Percentiles rank a stretch among this genome's conserved stretches.
These are phyloP conservation scores for Hypomesus transpacificus DNA, from an alignment of 2,113 vertebrate genomes.

Conservation along the genomic window DNA sequence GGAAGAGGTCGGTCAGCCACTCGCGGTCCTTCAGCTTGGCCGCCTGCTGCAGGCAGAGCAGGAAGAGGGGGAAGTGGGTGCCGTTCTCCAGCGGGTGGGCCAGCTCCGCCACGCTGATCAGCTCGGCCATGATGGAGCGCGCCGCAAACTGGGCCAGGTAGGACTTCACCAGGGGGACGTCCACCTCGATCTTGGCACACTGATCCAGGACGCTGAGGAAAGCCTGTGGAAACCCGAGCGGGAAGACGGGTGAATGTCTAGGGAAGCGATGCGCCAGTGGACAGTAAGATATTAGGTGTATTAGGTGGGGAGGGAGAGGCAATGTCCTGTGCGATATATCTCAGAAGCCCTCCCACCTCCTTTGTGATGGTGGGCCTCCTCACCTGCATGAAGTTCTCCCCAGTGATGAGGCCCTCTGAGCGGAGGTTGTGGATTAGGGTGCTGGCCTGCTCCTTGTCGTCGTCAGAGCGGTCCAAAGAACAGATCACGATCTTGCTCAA, in stretches of 20 bases:
- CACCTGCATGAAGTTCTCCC: slow-evolving; percentile 99
- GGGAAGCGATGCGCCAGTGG: too few species aligned
- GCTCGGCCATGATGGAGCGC: slow-evolving; percentile 91
- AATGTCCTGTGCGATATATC: not conserved
- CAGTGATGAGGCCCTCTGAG: slow-evolving; percentile 88
- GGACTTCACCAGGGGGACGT: slow-evolving; percentile 96
- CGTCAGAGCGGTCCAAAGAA: slow-evolving; percentile 89
- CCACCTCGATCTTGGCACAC: slow-evolving; percentile 94
- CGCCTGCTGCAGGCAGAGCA: slow-evolving; percentile 96
- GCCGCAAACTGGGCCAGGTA: slow-evolving; percentile 97
- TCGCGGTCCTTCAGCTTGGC: slow-evolving; percentile 94
- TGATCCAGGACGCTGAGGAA: slow-evolving; percentile 94
- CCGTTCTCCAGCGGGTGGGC: slow-evolving; percentile 97
- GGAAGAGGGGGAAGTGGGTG: slow-evolving; percentile 96
- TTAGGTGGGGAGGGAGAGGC: too few species aligned
- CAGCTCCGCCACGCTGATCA: slow-evolving; percentile 93
- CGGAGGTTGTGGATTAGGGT: slow-evolving; percentile 88
- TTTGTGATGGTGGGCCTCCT: slow-evolving; percentile 12
- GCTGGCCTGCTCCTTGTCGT: slow-evolving; percentile 94
- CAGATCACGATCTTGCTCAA: slow-evolving; percentile 90
- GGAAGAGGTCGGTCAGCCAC: slow-evolving; percentile 96
- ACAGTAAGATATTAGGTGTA: too few species aligned
- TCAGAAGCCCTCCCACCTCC: not conserved
- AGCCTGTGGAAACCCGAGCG: slow-evolving; percentile 68
- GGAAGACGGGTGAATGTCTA: too few species aligned